Base-by-base conservation (phyloP, 2,888 invertebrate genomes). In the Apodemia mormo region DNA sequence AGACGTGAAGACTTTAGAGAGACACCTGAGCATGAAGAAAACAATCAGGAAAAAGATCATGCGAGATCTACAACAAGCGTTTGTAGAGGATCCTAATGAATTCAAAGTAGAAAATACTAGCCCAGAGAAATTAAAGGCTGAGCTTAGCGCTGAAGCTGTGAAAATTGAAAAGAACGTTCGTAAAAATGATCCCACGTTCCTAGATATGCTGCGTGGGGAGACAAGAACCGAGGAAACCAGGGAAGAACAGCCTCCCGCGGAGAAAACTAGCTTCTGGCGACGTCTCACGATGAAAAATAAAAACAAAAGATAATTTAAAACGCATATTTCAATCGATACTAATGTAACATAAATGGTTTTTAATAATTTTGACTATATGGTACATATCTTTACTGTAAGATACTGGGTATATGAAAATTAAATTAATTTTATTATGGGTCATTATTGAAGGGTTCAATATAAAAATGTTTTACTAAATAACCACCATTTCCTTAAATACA, bases 11-110 rank as follows among this genome's bases (percentile, higher is more conserved):
- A 97, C 97, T 30, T 87, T 97, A 61, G 97, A 97, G 82, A 92
- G 97, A 78, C 97, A 97, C 86, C 94, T 97, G 79, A 97, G 97
- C 83, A 97, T 97, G 97, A 97, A 97, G 92, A 97, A 97, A 85
- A 97, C 97, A 29, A 97, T 97, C 77, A 91, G 97, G 78, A 97
- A 96, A 92, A 97, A 97, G 89, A 97, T 97, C 82, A 97, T 97
- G 96, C 94, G 97, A 49, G 97, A 97, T 85, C 93, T 97, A 78
- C 95, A 96, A 81, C 96, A 97, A 84, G 95, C 95, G 64, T 95
- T 95, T 85, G 95, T 95, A 78, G 95, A 95, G 81, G 95, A 95
- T 85, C 96, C 96, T 76, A 95, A 95, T 85, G 96, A 95, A 89
- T 95, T 96, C 86, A 94, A 95, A 82, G 95, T 95, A 77, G 95